Evolutionary conservation across 1,140 invertebrate species (phyloP), one percentile per base, ranked within the genome.

Genomic region (Aradophagus sp.): DNA sequence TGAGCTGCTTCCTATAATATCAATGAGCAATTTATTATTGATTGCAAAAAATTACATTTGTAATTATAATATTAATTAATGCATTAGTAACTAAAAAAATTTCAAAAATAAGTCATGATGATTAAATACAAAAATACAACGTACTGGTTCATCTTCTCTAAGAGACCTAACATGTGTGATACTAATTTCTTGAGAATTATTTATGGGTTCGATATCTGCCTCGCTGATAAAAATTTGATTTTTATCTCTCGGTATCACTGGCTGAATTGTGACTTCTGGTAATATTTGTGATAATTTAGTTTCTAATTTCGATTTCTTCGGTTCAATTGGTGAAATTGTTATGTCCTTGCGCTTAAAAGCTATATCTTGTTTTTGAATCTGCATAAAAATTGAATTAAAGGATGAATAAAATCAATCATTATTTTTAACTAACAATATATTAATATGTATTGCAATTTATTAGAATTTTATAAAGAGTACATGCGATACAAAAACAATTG

Each of bases 171-270:
- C 77, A 31, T 84, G 81, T 2, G 82, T 84, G 68, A 85, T 84
- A 74, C 82, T 84, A 13, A 84, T 81, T 55, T 86, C 83, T 42
- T 81, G 80, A n/a, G 74, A 80, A 84, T 75, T 4, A 84, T 86
- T 75, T 80, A 79, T 82, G 59, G 68, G 79, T 75, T 74, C 42
- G 1, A 29, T 11, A 5, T 31, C 27, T 5, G 32, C 4, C 8
- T 67, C 31, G 80, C 74, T 19, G 78, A 78, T 65, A 84, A 77
- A 56, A 16, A 76, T 67, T 63, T 73, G 68, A 17, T 74, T 62
- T 2, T 68, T 42, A 31, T 83, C 78, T 12, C 74, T 79, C 4
- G 73, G 38, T 5, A 58, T 36, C 1, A 86, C 65, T 1, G 83
- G 79, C 42, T 86, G 84, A 47, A 85, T 86, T 5, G 82, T 84